phyloP scores from a whole-genome alignment of 2,113 vertebrate genomes.

The Nerophis ophidion region DNA sequence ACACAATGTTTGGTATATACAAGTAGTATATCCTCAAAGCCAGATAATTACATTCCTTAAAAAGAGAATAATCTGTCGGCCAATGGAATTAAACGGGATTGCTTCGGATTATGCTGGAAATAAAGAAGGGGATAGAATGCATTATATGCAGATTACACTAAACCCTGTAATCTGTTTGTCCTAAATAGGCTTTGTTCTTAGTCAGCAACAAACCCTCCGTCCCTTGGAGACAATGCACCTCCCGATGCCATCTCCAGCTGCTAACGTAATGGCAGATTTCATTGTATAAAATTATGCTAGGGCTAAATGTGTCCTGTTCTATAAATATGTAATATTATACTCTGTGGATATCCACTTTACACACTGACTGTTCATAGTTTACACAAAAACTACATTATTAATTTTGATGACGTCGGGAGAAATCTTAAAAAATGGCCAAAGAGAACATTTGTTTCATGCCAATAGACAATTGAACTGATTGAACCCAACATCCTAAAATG shows the following conservation, averaged over 20 bases:
- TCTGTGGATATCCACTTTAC: too few species aligned
- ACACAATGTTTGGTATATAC: not conserved
- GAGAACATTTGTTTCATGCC: too few species aligned
- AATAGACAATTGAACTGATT: too few species aligned
- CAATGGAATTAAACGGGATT: conserved; percentile 67
- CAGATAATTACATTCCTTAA: conserved; percentile 52
- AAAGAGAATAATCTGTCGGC: conserved; percentile 51
- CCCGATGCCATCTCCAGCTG: conserved; percentile 32
- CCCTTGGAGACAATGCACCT: conserved; percentile 29
- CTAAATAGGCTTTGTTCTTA: conserved; percentile 61
- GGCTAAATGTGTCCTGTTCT: not conserved
- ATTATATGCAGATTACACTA: conserved; percentile 70
- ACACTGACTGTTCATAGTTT: too few species aligned
- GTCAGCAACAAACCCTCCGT: conserved; percentile 42
- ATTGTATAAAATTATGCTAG: not conserved
- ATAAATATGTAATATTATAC: too few species aligned
- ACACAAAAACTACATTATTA: too few species aligned
- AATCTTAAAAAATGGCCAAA: too few species aligned
- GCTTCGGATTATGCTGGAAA: conserved; percentile 52
- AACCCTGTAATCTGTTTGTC: conserved; percentile 67
- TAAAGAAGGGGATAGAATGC: conserved; percentile 58
- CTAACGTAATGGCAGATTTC: conserved; percentile 13
- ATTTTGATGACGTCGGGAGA: too few species aligned
- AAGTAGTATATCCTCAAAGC: conserved; percentile 25
- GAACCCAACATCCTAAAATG: too few species aligned